Evolutionary conservation across 1,140 invertebrate species (phyloP), one percentile per base, ranked within the genome.

Genomic region (Metaphire vulgaris): DNA sequence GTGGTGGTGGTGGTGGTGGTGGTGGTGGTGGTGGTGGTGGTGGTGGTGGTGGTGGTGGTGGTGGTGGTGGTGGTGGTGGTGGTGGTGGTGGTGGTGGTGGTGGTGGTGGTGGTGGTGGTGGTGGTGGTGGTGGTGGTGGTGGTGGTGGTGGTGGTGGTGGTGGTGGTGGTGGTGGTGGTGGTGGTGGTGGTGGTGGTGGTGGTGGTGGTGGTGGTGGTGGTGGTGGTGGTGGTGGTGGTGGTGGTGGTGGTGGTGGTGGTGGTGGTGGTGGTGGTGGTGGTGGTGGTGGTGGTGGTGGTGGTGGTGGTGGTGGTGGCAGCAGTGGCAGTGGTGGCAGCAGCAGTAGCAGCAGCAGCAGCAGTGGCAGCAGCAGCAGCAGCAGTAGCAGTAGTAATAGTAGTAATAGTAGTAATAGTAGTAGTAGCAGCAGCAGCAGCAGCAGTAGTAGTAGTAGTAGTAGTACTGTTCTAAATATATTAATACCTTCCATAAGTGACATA

Each of bases 1-100:
- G 64, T 65, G 64, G 64, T 65, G 64, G 64, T 65, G 64, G 64
- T 65, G 64, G 64, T 65, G 64, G 64, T 65, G 64, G 64, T 65
- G 64, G 64, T 65, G 64, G 64, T 65, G 64, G 64, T 65, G 64
- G 64, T 65, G 64, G 64, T 65, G 64, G 64, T 65, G 64, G 64
- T 65, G 64, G 64, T 65, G 64, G 64, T 65, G 64, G 64, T 65
- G 64, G 64, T 65, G 64, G 64, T 65, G 64, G 64, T 65, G 64
- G 64, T 65, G 64, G 64, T 65, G 64, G 64, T 65, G 64, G 64
- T 65, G 64, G 64, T 65, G 64, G 64, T 65, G 64, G 64, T 65
- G 64, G 64, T 65, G 64, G 64, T 65, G 64, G 64, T 65, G 64
- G 64, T 65, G 64, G 64, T 65, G 64, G 64, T 65, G 64, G 64